Evolutionary conservation across 2,888 invertebrate species (phyloP).

Genomic region (Ectobius pallidus): DNA sequence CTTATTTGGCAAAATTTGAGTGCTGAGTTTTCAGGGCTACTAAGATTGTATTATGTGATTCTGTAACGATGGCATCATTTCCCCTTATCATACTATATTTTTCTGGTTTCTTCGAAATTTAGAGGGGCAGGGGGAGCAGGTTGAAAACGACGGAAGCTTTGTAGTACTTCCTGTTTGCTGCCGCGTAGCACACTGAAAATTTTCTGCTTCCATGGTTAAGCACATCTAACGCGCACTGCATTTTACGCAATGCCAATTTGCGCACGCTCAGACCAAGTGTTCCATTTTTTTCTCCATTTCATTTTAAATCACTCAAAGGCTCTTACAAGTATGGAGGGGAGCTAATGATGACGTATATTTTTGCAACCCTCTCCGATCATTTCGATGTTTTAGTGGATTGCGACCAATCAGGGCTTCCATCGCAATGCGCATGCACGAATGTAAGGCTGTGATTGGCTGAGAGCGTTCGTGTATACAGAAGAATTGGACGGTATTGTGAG

Average conservation of each 20-base stretch:
- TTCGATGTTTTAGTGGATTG: background rate
- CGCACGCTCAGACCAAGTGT: background rate
- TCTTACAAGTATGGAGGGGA: conserved; percentile 8
- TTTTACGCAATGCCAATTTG: background rate
- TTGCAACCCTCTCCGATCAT: background rate
- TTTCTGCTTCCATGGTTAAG: conserved; percentile 24
- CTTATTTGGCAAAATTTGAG: too few relatives aligned
- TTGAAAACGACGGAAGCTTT: background rate
- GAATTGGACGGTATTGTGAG: background rate
- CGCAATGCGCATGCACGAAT: conserved; percentile 3
- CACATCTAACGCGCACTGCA: background rate
- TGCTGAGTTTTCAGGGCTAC: too few relatives aligned
- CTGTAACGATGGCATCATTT: background rate
- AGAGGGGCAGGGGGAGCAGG: background rate
- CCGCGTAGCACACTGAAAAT: conserved; percentile 13
- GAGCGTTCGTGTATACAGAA: background rate
- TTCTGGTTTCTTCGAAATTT: too few relatives aligned
- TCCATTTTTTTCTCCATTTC: conserved; percentile 11
- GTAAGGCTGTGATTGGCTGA: background rate
- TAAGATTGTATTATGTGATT: too few relatives aligned
- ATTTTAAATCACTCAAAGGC: conserved; percentile 19
- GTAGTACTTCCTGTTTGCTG: conserved; percentile 7
- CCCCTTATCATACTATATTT: background rate
- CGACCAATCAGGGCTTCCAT: background rate
- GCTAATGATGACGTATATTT: conserved; percentile 25